Percentiles rank a stretch among this genome's conserved stretches.
Conservation (phyloP, 2,888 invertebrate species). For the Zygothrica quintamaculata region DNA sequence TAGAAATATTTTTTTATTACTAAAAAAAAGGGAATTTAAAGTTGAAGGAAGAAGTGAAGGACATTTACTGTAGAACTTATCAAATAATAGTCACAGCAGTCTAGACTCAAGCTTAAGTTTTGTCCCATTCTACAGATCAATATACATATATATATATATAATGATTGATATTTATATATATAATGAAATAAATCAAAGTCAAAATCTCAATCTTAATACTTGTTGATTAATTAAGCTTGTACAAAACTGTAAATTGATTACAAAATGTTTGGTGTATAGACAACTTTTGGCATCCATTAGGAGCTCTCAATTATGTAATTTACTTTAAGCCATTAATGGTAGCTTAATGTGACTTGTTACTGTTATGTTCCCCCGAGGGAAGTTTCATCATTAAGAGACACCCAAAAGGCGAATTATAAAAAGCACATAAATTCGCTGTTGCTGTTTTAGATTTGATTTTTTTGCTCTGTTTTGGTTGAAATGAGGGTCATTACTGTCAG, state of each 20-base stretch:
- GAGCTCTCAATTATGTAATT: constrained; percentile 40
- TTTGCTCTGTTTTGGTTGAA: too few relatives aligned
- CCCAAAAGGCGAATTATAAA: constrained; percentile 56
- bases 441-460: constrained; percentile 24
- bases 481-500: constrained; percentile 51
- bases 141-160: not conserved
- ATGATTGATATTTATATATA: too few relatives aligned
- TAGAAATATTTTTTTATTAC: too few relatives aligned
- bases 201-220: constrained; percentile 22
- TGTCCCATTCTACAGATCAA: too few relatives aligned
- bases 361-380: constrained; percentile 27
- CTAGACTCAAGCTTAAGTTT: too few relatives aligned
- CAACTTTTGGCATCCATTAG: constrained; percentile 24
- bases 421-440: constrained; percentile 52
- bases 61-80: too few relatives aligned
- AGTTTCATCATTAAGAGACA: constrained; percentile 60
- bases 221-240: not conserved
- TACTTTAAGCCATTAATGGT: constrained; percentile 41
- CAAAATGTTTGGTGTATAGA: constrained; percentile 1
- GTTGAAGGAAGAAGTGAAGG: too few relatives aligned
- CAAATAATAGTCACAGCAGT: too few relatives aligned
- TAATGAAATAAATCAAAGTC: too few relatives aligned
- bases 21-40: too few relatives aligned
- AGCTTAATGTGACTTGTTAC: constrained; percentile 28
- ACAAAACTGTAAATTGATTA: constrained; percentile 5